Evolutionary conservation across 2,888 invertebrate genomes (phyloP).

Genomic region (Rhamphomyia laevipes): DNA sequence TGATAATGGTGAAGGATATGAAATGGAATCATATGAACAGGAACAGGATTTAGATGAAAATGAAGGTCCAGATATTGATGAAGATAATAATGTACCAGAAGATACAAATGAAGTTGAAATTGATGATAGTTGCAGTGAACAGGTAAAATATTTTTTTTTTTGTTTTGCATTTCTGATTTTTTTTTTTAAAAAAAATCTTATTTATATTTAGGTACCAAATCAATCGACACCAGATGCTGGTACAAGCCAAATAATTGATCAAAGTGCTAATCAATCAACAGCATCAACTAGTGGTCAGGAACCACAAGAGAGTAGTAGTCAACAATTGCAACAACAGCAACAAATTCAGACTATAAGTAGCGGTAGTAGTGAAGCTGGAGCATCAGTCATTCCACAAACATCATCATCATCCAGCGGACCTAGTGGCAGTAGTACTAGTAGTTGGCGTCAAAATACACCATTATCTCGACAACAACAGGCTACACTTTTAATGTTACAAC

Average conservation of each 20-base stretch:
- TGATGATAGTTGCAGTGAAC: constrained; percentile 38
- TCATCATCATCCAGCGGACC: constrained; percentile 16
- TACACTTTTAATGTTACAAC: constrained; percentile 24
- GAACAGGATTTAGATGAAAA: constrained; percentile 47
- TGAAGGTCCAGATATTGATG: constrained; percentile 39
- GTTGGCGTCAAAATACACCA: constrained; percentile 29
- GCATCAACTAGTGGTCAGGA: constrained; percentile 8
- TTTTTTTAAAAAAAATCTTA: constrained; percentile 31
- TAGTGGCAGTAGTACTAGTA: constrained; percentile 4
- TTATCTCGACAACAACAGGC: constrained; percentile 29
- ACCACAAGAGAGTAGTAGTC: neutral
- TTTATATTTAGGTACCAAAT: too few relatives aligned
- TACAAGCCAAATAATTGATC: constrained; percentile 23
- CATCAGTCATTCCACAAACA: constrained; percentile 17
- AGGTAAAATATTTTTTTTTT: too few relatives aligned
- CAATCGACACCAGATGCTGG: constrained; percentile 34
- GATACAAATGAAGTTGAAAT: constrained; percentile 53
- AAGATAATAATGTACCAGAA: constrained; percentile 42
- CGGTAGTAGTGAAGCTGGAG: constrained; percentile 50
- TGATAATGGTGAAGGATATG: constrained; percentile 46
- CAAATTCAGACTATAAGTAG: constrained; percentile 70
- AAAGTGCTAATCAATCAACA: constrained; percentile 22
- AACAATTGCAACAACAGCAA: constrained; percentile 25
- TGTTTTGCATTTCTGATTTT: constrained; percentile 44
- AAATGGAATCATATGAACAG: constrained; percentile 40